Evolutionary conservation across 2,797 vertebrate species (phyloP).

Genomic region (Phrynocephalus guinanensis): DNA sequence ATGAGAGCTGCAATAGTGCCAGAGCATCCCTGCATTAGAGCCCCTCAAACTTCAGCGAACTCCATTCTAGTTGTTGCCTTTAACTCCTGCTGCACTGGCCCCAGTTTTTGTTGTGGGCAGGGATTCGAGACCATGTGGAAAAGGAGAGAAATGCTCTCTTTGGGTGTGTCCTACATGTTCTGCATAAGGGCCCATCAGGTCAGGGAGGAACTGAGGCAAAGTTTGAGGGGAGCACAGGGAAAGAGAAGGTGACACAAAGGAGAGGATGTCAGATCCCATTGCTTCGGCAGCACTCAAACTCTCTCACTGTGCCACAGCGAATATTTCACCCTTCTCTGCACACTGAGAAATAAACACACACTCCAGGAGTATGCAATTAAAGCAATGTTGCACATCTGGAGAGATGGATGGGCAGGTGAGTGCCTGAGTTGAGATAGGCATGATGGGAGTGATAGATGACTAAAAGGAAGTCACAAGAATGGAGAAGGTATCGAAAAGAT

Average conservation of each 20-base stretch:
- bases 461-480: background rate
- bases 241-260: constrained; percentile 60
- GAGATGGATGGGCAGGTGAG: constrained; percentile 29
- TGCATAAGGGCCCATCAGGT: background rate
- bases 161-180: constrained; percentile 17
- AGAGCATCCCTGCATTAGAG: constrained; percentile 53
- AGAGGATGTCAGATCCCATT: constrained; percentile 67
- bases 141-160: background rate
- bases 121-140: background rate
- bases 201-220: constrained; percentile 1
- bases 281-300: constrained; percentile 7
- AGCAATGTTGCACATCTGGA: constrained; percentile 23
- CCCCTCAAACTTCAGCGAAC: constrained; percentile 66
- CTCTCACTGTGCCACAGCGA: constrained; percentile 63
- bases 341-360: constrained; percentile 38
- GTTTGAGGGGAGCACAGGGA: constrained; percentile 45
- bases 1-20: constrained; percentile 70
- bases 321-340: constrained; percentile 63
- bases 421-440: constrained; percentile 10
- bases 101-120: accelerated
- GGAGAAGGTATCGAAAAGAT: background rate
- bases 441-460: background rate
- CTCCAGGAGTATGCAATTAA: constrained; percentile 17
- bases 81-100: constrained; percentile 58
- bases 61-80: constrained; percentile 52